Percentiles rank a stretch among this genome's conserved stretches.
These are phyloP conservation scores for Callipepla californica DNA, from an alignment of 2,113 vertebrate genomes.

Conservation along the genomic window DNA sequence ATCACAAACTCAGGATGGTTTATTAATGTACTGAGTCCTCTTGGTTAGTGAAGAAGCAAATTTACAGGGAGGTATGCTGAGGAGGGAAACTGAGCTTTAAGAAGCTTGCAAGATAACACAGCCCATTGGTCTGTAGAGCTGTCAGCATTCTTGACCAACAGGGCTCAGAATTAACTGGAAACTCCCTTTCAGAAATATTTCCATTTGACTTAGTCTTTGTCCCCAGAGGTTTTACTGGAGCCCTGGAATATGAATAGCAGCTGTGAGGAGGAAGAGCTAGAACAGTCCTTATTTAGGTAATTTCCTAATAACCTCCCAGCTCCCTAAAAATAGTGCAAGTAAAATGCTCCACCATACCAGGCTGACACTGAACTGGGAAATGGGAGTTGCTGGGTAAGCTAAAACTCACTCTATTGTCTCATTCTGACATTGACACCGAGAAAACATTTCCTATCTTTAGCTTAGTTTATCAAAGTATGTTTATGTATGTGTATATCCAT, in stretches of 20 bases:
- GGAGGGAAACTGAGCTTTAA: background rate
- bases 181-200: background rate
- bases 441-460: conserved; percentile 38
- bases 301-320: conserved; percentile 48
- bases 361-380: conserved; percentile 32
- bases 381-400: conserved; percentile 48
- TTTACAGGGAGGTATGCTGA: background rate
- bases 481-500: background rate
- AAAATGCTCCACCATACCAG: background rate
- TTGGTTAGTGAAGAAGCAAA: background rate
- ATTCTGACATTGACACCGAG: background rate
- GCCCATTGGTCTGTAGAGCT: background rate
- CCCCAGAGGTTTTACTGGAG: conserved; percentile 28
- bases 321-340: conserved; percentile 64
- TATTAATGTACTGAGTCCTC: background rate
- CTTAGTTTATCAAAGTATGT: background rate
- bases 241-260: conserved; percentile 48
- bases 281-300: conserved; percentile 67
- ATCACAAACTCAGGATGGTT: background rate
- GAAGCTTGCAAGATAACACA: background rate
- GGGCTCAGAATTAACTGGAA: background rate
- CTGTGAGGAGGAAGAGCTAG: conserved; percentile 48
- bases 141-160: background rate
- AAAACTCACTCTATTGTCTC: background rate
- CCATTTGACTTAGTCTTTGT: background rate